Conservation (phyloP, 1,140 invertebrate species). For the Phocides pigmalion region DNA sequence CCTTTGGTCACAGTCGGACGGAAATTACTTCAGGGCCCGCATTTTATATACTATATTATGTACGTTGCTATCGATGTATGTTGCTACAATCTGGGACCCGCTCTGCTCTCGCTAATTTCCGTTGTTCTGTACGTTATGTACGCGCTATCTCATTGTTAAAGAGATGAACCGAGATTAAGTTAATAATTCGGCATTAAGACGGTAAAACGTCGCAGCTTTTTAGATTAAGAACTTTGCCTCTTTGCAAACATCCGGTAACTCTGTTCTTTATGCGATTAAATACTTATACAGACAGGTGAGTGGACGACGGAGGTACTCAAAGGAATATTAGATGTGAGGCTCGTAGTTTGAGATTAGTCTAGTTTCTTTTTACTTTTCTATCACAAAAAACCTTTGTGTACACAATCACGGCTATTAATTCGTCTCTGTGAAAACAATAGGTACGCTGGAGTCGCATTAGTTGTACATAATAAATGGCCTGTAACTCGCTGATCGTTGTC, state of each 20-base stretch:
- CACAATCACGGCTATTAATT: conserved; percentile 6
- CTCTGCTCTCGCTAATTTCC: conserved; percentile 16
- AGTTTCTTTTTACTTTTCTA: conserved; percentile 1
- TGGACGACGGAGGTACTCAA: neutral
- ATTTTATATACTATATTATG: conserved; percentile 5
- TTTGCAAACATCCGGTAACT: conserved; percentile 19
- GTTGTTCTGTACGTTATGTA: conserved; percentile 6
- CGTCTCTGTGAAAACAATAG: conserved; percentile 14
- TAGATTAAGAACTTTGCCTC: conserved; percentile 9
- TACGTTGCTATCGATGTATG: no score
- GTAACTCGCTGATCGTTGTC: neutral
- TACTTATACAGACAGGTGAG: conserved; percentile 1
- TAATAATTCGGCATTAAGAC: conserved; percentile 8
- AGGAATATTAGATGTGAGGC: conserved; percentile 17
- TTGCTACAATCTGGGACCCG: neutral
- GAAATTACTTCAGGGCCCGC: conserved; percentile 1
- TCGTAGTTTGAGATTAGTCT: conserved; percentile 5
- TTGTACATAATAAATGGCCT: conserved; percentile 19
- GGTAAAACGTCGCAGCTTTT: conserved; percentile 7
- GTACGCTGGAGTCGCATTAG: conserved; percentile 14
- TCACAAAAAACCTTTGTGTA: conserved; percentile 11
- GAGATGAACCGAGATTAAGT: neutral
- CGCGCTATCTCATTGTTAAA: conserved; percentile 11
- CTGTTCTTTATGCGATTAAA: conserved; percentile 25
- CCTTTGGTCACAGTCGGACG: conserved; percentile 4